Conservation (phyloP, 2,888 invertebrate genomes). For the Tetragnatha montana region DNA sequence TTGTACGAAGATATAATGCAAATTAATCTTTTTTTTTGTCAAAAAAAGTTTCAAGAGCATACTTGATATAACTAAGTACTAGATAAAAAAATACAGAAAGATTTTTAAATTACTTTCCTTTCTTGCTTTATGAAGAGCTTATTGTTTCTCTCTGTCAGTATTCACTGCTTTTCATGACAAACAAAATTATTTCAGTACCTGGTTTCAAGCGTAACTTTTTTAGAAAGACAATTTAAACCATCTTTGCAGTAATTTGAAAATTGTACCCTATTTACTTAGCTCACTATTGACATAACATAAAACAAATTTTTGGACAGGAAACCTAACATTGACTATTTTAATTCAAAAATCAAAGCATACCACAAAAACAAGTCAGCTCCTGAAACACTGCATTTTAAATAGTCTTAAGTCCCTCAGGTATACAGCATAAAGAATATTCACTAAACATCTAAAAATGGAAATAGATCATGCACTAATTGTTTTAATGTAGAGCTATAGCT, state of each 20-base stretch:
- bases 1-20: too few relatives aligned
- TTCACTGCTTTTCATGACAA: too few relatives aligned
- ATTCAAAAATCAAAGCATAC: slow-evolving; percentile 43
- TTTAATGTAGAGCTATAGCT: neutral
- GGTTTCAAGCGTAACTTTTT: too few relatives aligned
- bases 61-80: too few relatives aligned
- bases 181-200: too few relatives aligned
- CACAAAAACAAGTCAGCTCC: slow-evolving; percentile 28
- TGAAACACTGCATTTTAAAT: slow-evolving; percentile 27
- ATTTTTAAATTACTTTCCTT: too few relatives aligned
- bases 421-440: slow-evolving; percentile 34
- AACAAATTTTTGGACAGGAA: neutral
- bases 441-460: slow-evolving; percentile 41
- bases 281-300: neutral
- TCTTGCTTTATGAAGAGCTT: too few relatives aligned
- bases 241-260: neutral
- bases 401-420: slow-evolving; percentile 16
- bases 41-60: too few relatives aligned
- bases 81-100: too few relatives aligned
- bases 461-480: neutral
- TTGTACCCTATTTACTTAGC: neutral
- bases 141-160: too few relatives aligned
- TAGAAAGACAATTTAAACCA: too few relatives aligned
- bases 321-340: neutral
- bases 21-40: too few relatives aligned